phyloP scores from a whole-genome alignment of 2,113 vertebrate genomes.

The Ornithorhynchus anatinus region DNA sequence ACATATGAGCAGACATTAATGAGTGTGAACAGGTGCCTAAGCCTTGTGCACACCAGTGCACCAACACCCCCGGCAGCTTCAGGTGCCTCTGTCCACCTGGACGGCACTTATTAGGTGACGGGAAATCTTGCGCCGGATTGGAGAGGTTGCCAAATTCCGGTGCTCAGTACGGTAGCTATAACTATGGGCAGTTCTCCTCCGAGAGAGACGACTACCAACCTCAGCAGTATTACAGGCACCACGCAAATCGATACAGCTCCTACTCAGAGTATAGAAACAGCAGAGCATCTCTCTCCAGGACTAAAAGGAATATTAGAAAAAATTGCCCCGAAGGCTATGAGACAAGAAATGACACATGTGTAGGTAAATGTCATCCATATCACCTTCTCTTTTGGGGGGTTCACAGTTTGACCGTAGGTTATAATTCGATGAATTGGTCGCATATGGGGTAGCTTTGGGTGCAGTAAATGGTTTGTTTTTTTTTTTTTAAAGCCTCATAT shows the following conservation, averaged over 20 bases:
- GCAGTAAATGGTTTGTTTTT: not conserved
- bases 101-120: constrained; percentile 91
- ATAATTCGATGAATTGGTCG: not conserved
- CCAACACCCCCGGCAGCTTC: constrained; percentile 96
- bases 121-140: constrained; percentile 95
- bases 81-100: constrained; percentile 91
- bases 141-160: constrained; percentile 87
- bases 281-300: constrained; percentile 75
- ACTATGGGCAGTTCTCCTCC: constrained; percentile 80
- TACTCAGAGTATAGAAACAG: constrained; percentile 77
- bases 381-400: constrained; percentile 45
- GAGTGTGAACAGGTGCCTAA: constrained; percentile 91
- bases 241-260: constrained; percentile 89
- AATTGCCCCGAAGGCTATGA: constrained; percentile 87
- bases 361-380: constrained; percentile 90
- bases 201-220: constrained; percentile 78
- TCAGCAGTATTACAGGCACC: constrained; percentile 86
- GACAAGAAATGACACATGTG: constrained; percentile 78
- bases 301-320: constrained; percentile 79
- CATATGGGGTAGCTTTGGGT: not conserved
- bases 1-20: constrained; percentile 90
- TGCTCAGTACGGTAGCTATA: constrained; percentile 82
- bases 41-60: constrained; percentile 90
- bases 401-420: constrained; percentile 5
- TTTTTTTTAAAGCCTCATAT: no score